Base-by-base conservation (phyloP, 2,113 vertebrate species). In the Rutilus rutilus region DNA sequence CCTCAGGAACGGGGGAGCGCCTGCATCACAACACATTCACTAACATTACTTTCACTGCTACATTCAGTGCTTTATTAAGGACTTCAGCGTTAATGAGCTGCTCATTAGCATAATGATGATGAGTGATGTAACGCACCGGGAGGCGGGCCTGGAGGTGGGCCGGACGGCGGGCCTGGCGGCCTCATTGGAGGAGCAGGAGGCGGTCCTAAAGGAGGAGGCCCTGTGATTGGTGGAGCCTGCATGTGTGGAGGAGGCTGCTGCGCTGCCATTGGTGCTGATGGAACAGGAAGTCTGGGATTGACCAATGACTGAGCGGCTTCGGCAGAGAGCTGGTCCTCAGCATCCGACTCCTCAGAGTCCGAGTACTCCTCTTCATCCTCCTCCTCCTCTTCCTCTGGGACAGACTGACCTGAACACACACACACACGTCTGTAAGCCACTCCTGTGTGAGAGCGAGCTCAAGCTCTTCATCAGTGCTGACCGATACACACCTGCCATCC, bases 101-200 rank as follows among this genome's bases (percentile, higher is more conserved):
- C 21, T 47, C 71, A 8, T 47, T 23, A 75, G 12, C 21, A 74
- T 45, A 33, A 42, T 42, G 33, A 79, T 33, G 42, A 60, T 7
- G 17, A 77, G 42, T 42, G 42, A 8, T 27, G 30, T 39, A 52
- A 89, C 91, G 91, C 59, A 97, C 98, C 98, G 90, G 98, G 98
- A 64, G 98, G 98, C 47, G 98, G 98, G 0, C 77, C 77, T 14
- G 77, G 77, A 15, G 77, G 77, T 2, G 57, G 77, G 5, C 97
- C 98, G n/a, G 98, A 98, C 81, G 97, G 98, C n/a, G 96, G 97
- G 64, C 98, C 97, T 0, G 98, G 97, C 0, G 97, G 98, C 57
- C 98, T 95, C 92, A 97, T 95, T 0, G 96, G 97, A 86, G 97
- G 97, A 74, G 94, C 98, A 1, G 97, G 98, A 11, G 98, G 98